Percentiles rank a stretch among this genome's conserved stretches.
Evolutionary conservation across 2,888 invertebrate species (phyloP).

Genomic region (Syrista parreyssii): DNA sequence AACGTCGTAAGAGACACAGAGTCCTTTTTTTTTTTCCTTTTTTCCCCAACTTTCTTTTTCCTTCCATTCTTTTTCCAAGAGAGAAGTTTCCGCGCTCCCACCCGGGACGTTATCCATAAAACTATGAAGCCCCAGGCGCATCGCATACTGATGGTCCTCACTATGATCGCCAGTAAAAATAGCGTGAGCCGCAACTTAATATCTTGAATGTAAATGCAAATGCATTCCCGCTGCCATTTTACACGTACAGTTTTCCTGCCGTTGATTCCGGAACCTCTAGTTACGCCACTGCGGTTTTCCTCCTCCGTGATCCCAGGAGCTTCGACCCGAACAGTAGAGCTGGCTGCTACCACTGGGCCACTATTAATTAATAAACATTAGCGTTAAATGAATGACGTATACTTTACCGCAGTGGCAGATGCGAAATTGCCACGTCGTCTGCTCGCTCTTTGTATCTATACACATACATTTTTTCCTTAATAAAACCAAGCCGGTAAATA

Average conservation of each 20-base stretch:
- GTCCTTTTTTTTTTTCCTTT: neutral
- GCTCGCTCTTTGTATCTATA: neutral
- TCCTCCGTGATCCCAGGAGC: slow-evolving; percentile 5
- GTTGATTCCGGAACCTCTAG: neutral
- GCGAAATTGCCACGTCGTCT: neutral
- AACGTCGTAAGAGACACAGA: neutral
- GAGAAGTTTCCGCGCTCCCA: neutral
- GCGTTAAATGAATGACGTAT: neutral
- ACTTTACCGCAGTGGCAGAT: neutral
- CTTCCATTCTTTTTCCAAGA: neutral
- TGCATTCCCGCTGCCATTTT: neutral
- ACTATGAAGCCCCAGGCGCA: neutral
- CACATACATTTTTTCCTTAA: neutral
- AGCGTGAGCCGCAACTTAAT: slow-evolving; percentile 2
- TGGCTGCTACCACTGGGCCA: neutral
- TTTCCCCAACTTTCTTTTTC: neutral
- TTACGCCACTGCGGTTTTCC: neutral
- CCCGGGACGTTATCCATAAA: neutral
- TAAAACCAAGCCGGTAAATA: neutral
- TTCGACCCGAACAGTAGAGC: neutral
- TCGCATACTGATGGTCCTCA: neutral
- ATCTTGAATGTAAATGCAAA: slow-evolving; percentile 2
- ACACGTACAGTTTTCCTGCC: neutral
- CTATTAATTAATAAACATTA: slow-evolving; percentile 5
- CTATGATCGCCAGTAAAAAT: neutral